Percentiles rank a stretch among this genome's conserved stretches.
Evolutionary conservation across 2,113 vertebrate genomes (phyloP).

Genomic region (Elachura formosa): DNA sequence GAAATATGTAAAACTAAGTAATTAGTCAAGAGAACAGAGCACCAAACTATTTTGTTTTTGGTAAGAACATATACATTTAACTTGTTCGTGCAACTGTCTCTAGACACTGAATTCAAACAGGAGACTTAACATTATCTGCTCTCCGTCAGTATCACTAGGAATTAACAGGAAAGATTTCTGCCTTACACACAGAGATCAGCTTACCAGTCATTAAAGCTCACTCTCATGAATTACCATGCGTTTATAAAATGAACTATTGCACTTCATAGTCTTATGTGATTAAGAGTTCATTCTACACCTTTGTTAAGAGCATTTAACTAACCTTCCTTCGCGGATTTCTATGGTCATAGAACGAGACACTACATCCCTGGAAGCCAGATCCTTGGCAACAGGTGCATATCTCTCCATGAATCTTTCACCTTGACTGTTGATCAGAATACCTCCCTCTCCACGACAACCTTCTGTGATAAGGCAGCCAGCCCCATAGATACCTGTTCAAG

Average conservation of each 20-base stretch:
- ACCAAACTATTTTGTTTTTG: neutral
- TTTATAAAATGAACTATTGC: neutral
- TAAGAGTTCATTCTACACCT: neutral
- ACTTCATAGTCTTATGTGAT: neutral
- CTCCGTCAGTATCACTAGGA: neutral
- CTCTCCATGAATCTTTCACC: constrained; percentile 98
- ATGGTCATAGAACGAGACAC: constrained; percentile 97
- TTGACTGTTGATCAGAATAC: constrained; percentile 95
- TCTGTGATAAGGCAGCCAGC: constrained; percentile 97
- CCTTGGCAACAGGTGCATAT: constrained; percentile 95
- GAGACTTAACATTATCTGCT: neutral
- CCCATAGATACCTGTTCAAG: constrained; percentile 87
- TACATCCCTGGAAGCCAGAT: constrained; percentile 94
- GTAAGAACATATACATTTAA: neutral
- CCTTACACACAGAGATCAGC: neutral
- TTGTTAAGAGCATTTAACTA: neutral
- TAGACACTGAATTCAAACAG: neutral
- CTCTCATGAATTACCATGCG: neutral
- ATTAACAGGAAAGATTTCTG: neutral
- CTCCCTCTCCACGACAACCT: constrained; percentile 95
- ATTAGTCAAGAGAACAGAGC: neutral
- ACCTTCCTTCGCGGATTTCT: constrained; percentile 97
- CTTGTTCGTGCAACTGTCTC: neutral
- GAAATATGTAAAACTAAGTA: neutral
- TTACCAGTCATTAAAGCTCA: neutral